These are phyloP conservation scores for Elymnias hypermnestra DNA, from an alignment of 1,140 invertebrate genomes.

Conservation along the genomic window DNA sequence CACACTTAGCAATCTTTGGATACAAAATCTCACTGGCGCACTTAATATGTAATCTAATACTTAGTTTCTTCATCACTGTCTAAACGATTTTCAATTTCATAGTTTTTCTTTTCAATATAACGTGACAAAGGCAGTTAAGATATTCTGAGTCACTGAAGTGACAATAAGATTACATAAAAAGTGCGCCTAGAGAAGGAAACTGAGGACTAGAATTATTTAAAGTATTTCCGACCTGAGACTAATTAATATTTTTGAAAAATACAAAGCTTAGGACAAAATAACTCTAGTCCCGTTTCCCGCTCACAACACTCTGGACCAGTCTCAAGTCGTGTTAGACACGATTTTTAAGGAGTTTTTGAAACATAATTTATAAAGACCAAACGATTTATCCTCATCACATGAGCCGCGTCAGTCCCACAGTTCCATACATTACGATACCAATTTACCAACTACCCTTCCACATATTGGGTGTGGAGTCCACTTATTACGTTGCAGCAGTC, in stretches of 20 bases:
- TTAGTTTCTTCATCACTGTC: too few relatives aligned
- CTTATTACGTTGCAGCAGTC: background rate
- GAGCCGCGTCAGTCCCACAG: constrained; percentile 67
- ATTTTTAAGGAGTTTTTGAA: constrained; percentile 42
- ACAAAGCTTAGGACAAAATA: background rate
- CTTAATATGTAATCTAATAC: constrained; percentile 9
- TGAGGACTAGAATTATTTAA: too few relatives aligned
- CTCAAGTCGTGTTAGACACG: constrained; percentile 69
- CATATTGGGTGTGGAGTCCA: constrained; percentile 45
- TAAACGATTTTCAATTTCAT: too few relatives aligned
- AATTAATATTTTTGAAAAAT: too few relatives aligned
- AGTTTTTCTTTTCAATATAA: too few relatives aligned
- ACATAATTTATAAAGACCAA: constrained; percentile 39
- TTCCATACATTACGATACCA: constrained; percentile 55
- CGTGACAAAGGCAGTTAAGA: too few relatives aligned
- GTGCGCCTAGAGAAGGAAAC: too few relatives aligned
- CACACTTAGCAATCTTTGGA: constrained; percentile 72
- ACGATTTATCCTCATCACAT: constrained; percentile 68
- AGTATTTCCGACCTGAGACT: too few relatives aligned
- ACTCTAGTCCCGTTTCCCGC: background rate
- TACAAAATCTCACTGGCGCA: constrained; percentile 46
- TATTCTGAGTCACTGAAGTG: too few relatives aligned
- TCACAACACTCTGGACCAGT: constrained; percentile 49
- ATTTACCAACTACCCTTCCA: constrained; percentile 39
- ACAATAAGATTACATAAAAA: too few relatives aligned